Evolutionary conservation across 2,797 vertebrate species (phyloP), one percentile per base, ranked within the genome.

Genomic region (Serranus cabrilla): DNA sequence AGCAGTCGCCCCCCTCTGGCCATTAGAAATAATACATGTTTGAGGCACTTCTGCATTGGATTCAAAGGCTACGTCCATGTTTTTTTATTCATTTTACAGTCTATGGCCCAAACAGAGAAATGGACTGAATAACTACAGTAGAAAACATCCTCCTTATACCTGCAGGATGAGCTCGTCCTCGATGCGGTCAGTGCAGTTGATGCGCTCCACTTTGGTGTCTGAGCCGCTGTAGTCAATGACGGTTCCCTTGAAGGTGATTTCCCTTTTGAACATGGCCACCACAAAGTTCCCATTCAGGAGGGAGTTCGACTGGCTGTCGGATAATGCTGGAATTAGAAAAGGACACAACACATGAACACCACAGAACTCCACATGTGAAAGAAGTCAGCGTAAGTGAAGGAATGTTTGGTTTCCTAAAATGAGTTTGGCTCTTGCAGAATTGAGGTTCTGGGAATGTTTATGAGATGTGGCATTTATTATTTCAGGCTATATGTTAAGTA

Each of bases 281-380:
- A 99, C 96, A 91, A 98, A 98, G 95, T 99, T 97, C 78, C 98
- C 98, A 81, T 99, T 99, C 81, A 99, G 94, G 65, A 99, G 93
- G 81, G 96, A 97, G 91, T 97, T 97, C 78, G 97, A 97, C 37
- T 96, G 96, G 85, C 92, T 88, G 80, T 99, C 97, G 55, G 98
- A 97, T 84, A 99, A 93, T 43, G 98, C 98, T 99, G 87, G 16
- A 82, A 51, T 50, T 49, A 69, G 17, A 86, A 76, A 81, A 0
- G n/a, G 25, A 57, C 37, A 60, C 21, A 20, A 76, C 50, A 8
- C 1, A 11, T 11, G 37, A 82, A 74, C 17, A 50, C 52, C 12
- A 18, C 31, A 54, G 2, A 76, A 23, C 31, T 67, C 7, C 1
- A 43, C 55, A 71, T 27, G n/a, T 39, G 34, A 75, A 45, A 65